These are phyloP conservation scores for Alcis repandata DNA, from an alignment of 2,888 invertebrate genomes.

Conservation along the genomic window DNA sequence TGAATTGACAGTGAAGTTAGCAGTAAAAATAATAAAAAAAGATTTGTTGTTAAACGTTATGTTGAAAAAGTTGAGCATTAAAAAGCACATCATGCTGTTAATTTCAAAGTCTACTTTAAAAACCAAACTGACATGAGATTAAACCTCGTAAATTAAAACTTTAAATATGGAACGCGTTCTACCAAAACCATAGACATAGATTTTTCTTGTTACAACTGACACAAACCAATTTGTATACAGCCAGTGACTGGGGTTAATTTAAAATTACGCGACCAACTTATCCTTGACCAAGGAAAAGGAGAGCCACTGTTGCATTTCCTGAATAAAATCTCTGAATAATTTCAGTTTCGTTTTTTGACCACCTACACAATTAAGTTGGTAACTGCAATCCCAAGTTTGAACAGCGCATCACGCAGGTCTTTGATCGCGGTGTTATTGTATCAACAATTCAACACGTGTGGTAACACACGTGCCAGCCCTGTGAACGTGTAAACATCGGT, in stretches of 20 bases:
- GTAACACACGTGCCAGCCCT: slow-evolving; percentile 61
- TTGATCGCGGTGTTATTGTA: slow-evolving; percentile 78
- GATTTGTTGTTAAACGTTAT: too few species aligned
- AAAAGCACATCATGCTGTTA: too few species aligned
- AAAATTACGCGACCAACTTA: slow-evolving; percentile 47
- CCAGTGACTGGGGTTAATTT: slow-evolving; percentile 49
- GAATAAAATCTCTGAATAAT: neutral
- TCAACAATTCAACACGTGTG: slow-evolving; percentile 62
- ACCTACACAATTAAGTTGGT: neutral
- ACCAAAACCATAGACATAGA: slow-evolving; percentile 3
- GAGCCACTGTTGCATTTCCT: neutral
- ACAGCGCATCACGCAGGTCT: slow-evolving; percentile 62
- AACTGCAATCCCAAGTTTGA: slow-evolving; percentile 47
- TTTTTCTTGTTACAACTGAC: slow-evolving; percentile 26
- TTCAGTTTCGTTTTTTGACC: neutral
- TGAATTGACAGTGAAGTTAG: too few species aligned
- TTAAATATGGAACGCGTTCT: slow-evolving; percentile 18
- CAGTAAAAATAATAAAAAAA: too few species aligned
- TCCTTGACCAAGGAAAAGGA: neutral
- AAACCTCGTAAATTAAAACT: slow-evolving; percentile 13
- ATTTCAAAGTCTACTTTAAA: neutral
- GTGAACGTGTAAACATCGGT: slow-evolving; percentile 63
- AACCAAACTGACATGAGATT: neutral
- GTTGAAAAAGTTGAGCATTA: too few species aligned
- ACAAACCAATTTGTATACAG: slow-evolving; percentile 28